phyloP scores from a whole-genome alignment of 2,113 vertebrate genomes.

The Pardalotus punctatus region DNA sequence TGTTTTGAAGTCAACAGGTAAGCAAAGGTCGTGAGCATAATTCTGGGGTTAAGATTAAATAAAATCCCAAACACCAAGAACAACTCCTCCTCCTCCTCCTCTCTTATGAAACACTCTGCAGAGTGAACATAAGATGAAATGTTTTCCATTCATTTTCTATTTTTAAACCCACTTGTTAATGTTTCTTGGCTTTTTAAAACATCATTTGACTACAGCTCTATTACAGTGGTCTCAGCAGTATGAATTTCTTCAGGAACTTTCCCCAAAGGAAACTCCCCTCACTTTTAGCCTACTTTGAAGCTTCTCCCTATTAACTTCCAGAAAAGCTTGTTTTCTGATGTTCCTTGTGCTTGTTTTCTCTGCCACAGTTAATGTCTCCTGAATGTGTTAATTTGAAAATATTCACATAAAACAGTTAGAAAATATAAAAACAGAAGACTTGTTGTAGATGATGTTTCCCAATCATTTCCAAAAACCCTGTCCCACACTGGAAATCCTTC shows the following conservation, averaged over 20 bases:
- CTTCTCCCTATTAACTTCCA: background rate
- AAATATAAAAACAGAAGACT: background rate
- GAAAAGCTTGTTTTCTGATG: background rate
- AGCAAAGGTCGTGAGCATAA: fast-evolving
- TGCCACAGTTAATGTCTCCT: background rate
- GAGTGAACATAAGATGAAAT: slow-evolving; percentile 3
- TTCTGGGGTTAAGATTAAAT: slow-evolving; percentile 3
- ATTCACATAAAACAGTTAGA: background rate
- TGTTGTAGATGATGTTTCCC: background rate
- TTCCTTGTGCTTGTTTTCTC: background rate
- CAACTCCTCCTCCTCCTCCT: background rate
- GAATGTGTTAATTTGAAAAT: background rate
- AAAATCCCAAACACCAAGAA: background rate
- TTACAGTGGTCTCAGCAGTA: slow-evolving; percentile 1
- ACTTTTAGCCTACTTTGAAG: slow-evolving; percentile 21
- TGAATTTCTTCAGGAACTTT: slow-evolving; percentile 12
- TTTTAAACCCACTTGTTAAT: slow-evolving; percentile 41
- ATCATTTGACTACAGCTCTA: slow-evolving; percentile 6
- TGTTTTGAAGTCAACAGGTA: background rate
- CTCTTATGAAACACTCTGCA: slow-evolving; percentile 31
- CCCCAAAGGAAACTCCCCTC: background rate
- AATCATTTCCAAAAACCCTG: background rate
- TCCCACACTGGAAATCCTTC: background rate
- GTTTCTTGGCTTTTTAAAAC: slow-evolving; percentile 32
- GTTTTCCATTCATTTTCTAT: slow-evolving; percentile 35